Evolutionary conservation across 92 coral and sea anemone genomes (phyloP).

Genomic region (Parazoanthus swiftii): DNA sequence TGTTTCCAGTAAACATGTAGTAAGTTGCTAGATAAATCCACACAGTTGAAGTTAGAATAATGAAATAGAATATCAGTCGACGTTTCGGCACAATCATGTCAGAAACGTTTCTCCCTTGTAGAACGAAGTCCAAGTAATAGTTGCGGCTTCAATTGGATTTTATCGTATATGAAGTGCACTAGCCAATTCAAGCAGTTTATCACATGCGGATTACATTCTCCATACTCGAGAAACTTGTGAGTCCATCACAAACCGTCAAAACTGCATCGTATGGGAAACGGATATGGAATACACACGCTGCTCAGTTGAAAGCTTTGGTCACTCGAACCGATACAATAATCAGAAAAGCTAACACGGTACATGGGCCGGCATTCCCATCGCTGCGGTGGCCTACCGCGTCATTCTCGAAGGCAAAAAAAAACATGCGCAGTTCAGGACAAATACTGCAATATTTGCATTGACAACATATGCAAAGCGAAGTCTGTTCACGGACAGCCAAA

Average conservation of each 20-base stretch:
- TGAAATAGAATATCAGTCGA: conserved; percentile 77
- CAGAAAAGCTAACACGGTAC: not conserved
- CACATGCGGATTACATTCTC: conserved; percentile 11
- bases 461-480: not conserved
- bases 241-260: not conserved
- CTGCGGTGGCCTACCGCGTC: not conserved
- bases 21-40: conserved; percentile 90
- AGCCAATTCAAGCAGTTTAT: not conserved
- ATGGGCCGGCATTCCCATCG: not conserved
- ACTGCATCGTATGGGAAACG: not conserved
- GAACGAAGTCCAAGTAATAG: not conserved
- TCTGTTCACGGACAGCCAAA: not conserved
- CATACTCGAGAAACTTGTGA: not conserved
- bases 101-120: not conserved
- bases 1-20: conserved; percentile 63
- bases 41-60: conserved; percentile 73
- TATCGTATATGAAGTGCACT: not conserved
- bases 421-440: conserved; percentile 38
- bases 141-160: not conserved
- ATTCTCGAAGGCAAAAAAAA: not conserved
- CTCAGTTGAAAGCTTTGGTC: not conserved
- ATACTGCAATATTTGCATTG: not conserved
- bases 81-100: conserved; percentile 85
- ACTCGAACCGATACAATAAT: not conserved
- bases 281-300: not conserved